phyloP scores from a whole-genome alignment of 2,113 vertebrate genomes.

The Oriolus oriolus region DNA sequence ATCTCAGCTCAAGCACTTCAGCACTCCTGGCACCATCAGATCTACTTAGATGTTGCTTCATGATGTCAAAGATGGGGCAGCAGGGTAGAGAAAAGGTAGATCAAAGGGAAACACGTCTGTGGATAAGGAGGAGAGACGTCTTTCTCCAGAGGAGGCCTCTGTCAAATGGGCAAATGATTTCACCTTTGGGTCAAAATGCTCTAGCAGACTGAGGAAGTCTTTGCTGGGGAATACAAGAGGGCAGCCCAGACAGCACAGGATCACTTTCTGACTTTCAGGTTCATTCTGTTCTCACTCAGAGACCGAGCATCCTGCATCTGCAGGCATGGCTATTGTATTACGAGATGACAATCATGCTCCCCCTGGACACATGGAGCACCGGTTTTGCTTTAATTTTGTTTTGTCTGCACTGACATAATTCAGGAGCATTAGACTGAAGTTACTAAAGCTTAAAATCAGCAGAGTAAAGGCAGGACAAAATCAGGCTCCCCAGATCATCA shows the following conservation, averaged over 20 bases:
- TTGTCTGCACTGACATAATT: background rate
- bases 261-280: background rate
- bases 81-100: background rate
- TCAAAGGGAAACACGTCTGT: background rate
- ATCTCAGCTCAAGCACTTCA: background rate
- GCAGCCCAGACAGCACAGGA: background rate
- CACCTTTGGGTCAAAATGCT: background rate
- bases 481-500: background rate
- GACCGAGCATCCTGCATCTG: fast-evolving
- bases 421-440: background rate
- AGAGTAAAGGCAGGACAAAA: background rate
- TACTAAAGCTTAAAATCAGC: background rate
- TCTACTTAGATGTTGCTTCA: background rate
- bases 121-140: background rate
- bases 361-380: fast-evolving
- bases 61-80: background rate
- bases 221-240: background rate
- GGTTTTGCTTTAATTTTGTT: background rate
- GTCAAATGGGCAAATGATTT: background rate
- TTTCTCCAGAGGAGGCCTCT: background rate
- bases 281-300: background rate
- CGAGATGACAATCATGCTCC: background rate
- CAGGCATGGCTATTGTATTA: background rate
- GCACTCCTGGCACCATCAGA: background rate
- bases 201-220: background rate